Percentiles rank a stretch among this genome's conserved stretches.
These are phyloP conservation scores for Danio aesculapii DNA, from an alignment of 2,797 vertebrate species.

Conservation along the genomic window DNA sequence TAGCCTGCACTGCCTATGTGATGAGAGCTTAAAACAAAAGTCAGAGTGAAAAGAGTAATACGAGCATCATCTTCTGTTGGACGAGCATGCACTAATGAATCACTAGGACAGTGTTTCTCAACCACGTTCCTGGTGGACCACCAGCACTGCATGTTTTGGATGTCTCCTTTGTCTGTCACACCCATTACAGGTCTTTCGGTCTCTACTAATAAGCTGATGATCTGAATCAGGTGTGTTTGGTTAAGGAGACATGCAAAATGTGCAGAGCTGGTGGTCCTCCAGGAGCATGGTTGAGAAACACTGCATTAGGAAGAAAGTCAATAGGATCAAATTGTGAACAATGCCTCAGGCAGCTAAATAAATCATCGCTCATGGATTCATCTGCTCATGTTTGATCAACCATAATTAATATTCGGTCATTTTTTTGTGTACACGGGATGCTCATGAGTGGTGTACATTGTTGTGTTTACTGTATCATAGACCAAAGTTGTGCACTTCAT, in stretches of 20 bases:
- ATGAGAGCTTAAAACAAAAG: not conserved
- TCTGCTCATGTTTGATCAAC: not conserved
- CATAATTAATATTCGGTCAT: not conserved
- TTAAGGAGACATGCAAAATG: no score
- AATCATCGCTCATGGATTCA: not conserved
- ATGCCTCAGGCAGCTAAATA: slow-evolving; percentile 10
- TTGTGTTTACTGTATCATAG: not conserved
- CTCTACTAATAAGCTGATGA: no score
- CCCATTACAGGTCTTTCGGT: no score
- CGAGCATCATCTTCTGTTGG: not conserved
- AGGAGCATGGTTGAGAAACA: no score
- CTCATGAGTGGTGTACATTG: not conserved
- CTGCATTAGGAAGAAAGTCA: not conserved
- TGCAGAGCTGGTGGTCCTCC: no score
- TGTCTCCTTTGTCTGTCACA: no score
- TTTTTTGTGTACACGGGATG: not conserved
- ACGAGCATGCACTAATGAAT: not conserved
- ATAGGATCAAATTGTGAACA: not conserved
- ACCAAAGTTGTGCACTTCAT: not conserved
- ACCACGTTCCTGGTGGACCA: no score
- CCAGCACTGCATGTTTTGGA: no score
- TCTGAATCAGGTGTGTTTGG: no score
- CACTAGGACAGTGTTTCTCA: not conserved
- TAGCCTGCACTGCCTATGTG: slow-evolving; percentile 2
- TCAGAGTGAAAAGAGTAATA: not conserved